These are phyloP conservation scores for Aproaerema taeniolella DNA, from an alignment of 2,888 invertebrate species.

Conservation along the genomic window DNA sequence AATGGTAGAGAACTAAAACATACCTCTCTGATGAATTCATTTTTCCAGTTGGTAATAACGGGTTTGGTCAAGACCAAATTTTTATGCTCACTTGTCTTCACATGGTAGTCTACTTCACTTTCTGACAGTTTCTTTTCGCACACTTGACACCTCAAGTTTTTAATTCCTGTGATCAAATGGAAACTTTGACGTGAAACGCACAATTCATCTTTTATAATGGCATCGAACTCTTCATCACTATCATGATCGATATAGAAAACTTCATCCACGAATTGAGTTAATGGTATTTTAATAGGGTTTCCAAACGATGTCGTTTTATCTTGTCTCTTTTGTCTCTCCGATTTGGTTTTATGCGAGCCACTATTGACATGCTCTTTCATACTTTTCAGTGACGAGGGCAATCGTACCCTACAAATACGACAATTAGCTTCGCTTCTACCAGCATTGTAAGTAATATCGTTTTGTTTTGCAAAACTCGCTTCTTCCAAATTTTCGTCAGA, in stretches of 20 bases:
- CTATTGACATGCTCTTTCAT: slow-evolving; percentile 38
- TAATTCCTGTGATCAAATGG: too few species aligned
- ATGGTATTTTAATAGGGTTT: too few species aligned
- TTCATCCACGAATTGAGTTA: too few species aligned
- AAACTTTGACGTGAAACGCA: too few species aligned
- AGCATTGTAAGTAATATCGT: slow-evolving; percentile 28
- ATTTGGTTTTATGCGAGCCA: slow-evolving; percentile 27
- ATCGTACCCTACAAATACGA: slow-evolving; percentile 25
- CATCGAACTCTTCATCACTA: too few species aligned
- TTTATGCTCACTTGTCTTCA: slow-evolving; percentile 9
- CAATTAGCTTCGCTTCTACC: slow-evolving; percentile 26
- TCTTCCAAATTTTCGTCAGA: slow-evolving; percentile 9
- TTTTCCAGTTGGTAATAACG: slow-evolving; percentile 7
- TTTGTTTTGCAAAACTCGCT: slow-evolving; percentile 24
- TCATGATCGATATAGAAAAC: too few species aligned
- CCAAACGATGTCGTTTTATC: too few species aligned
- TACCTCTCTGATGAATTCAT: slow-evolving; percentile 28
- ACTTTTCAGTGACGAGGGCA: slow-evolving; percentile 27
- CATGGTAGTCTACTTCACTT: background rate
- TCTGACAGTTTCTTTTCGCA: slow-evolving; percentile 21
- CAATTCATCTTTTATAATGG: too few species aligned
- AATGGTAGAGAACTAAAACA: too few species aligned
- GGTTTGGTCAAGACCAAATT: too few species aligned
- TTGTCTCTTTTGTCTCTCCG: too few species aligned
- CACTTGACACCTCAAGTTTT: slow-evolving; percentile 24